Percentiles rank a stretch among this genome's conserved stretches.
phyloP scores from a whole-genome alignment of 2,113 vertebrate species.

The Procapra przewalskii region DNA sequence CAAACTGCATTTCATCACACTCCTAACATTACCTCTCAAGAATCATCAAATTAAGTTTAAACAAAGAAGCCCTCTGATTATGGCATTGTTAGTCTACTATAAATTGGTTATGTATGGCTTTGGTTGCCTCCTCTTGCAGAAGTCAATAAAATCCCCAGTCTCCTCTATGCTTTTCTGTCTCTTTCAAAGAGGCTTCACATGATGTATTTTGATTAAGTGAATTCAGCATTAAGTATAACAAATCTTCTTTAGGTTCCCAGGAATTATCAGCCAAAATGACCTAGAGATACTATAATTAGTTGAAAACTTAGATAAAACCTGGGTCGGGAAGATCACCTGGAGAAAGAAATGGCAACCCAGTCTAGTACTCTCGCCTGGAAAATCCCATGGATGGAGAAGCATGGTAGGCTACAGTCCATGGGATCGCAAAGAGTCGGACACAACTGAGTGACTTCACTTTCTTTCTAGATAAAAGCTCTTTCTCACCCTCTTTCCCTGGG shows the following conservation, averaged over 20 bases:
- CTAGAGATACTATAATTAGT: background rate
- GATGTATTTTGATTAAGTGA: background rate
- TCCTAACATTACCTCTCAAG: background rate
- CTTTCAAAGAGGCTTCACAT: background rate
- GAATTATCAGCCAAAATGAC: background rate
- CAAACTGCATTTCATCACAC: constrained; percentile 4
- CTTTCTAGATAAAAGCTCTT: background rate
- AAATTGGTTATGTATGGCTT: background rate
- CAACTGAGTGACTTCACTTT: too few species aligned
- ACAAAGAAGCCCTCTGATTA: background rate
- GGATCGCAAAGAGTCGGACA: rapidly evolving
- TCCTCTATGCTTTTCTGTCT: background rate
- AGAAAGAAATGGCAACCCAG: too few species aligned
- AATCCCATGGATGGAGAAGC: too few species aligned
- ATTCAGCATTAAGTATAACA: background rate
- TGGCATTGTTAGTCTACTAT: background rate
- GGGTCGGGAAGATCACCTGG: too few species aligned
- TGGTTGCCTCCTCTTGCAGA: background rate
- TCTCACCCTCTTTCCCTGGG: background rate
- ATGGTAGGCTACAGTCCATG: too few species aligned
- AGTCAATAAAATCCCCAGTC: background rate
- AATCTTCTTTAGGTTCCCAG: background rate
- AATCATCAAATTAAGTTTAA: background rate
- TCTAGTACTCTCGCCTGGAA: too few species aligned
- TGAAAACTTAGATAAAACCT: background rate